Evolutionary conservation across 2,888 invertebrate species (phyloP).

Genomic region (Pseudococcus viburni): DNA sequence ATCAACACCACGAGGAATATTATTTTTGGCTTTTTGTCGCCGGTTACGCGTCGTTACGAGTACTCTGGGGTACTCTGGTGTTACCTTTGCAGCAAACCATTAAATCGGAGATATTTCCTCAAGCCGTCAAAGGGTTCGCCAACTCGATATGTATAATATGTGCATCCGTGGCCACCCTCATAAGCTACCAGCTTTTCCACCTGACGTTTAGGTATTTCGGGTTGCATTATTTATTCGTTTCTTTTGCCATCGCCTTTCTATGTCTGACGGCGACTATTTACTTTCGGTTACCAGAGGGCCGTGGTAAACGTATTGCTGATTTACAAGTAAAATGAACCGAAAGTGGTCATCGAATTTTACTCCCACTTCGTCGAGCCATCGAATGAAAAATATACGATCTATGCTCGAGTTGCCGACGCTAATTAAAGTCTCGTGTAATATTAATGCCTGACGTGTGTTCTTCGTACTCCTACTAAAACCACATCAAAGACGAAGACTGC

Average conservation of each 20-base stretch:
- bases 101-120: constrained; percentile 26
- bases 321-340: constrained; percentile 19
- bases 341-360: neutral
- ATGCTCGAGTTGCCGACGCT: neutral
- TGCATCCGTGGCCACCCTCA: neutral
- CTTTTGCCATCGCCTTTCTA: neutral
- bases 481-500: neutral
- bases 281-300: constrained; percentile 8
- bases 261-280: neutral
- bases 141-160: constrained; percentile 18
- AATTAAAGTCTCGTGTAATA: neutral
- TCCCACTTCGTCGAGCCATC: neutral
- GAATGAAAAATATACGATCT: neutral
- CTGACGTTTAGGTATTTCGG: neutral
- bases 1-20: neutral
- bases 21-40: neutral
- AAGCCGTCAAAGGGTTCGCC: neutral
- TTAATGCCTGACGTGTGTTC: neutral
- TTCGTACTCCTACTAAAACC: neutral
- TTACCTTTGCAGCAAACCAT: constrained; percentile 7
- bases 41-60: neutral
- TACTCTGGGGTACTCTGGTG: constrained; percentile 2
- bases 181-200: constrained; percentile 14
- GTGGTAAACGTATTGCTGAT: constrained; percentile 27
- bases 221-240: constrained; percentile 10